phyloP scores from a whole-genome alignment of 2,113 vertebrate genomes.

The Chroicocephalus ridibundus region DNA sequence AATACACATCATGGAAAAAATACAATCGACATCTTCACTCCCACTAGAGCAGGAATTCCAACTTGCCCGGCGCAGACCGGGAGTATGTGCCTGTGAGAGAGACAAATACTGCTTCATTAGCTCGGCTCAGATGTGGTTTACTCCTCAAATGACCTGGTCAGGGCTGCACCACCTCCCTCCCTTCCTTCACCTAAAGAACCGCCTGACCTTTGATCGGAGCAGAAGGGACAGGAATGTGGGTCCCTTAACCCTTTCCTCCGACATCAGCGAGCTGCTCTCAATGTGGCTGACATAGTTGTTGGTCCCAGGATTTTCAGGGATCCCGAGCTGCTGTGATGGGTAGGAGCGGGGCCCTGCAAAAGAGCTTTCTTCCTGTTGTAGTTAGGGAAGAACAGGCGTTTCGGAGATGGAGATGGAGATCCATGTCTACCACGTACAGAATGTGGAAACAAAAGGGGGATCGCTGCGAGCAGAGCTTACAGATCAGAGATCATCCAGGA shows the following conservation, averaged over 20 bases:
- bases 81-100: conserved; percentile 51
- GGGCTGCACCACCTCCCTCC: conserved; percentile 58
- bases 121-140: conserved; percentile 29
- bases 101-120: conserved; percentile 60
- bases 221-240: conserved; percentile 52
- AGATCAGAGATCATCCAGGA: not conserved
- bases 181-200: conserved; percentile 53
- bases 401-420: not conserved
- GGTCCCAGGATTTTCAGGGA: not conserved
- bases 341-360: not conserved
- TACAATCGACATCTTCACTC: conserved; percentile 72
- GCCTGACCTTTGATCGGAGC: conserved; percentile 63
- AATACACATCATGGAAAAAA: conserved; percentile 74
- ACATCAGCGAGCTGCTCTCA: not conserved
- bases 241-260: conserved; percentile 52
- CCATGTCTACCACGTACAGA: accelerated
- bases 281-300: not conserved
- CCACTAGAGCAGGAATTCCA: conserved; percentile 75
- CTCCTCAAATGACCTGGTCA: conserved; percentile 57
- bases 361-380: not conserved
- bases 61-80: conserved; percentile 30
- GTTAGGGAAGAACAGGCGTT: not conserved
- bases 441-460: not conserved
- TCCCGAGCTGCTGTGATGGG: not conserved
- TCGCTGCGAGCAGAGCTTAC: not conserved